phyloP scores from a whole-genome alignment of 2,888 invertebrate genomes.

The Cheilosia vulpina region DNA sequence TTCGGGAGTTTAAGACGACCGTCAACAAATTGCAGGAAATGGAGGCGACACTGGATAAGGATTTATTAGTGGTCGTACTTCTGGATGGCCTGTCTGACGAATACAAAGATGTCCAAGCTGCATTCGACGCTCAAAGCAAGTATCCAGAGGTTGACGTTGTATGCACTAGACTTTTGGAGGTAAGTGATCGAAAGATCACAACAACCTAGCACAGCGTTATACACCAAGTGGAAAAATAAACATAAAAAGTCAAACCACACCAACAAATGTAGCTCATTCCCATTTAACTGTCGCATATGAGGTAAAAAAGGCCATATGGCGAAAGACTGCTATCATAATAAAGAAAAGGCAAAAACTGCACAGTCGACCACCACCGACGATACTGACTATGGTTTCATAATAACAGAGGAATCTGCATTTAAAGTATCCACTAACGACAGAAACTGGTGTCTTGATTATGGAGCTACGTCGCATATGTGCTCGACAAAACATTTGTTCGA shows the following conservation, averaged over 20 bases:
- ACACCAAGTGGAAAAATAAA: conserved; percentile 5
- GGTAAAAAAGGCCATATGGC: no score
- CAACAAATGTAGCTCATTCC: conserved; percentile 10
- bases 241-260: neutral
- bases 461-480: conserved; percentile 29
- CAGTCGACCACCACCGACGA: neutral
- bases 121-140: no score
- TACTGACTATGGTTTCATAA: conserved; percentile 19
- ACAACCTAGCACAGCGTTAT: neutral
- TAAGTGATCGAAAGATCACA: no score
- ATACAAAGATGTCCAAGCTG: no score
- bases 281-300: conserved; percentile 16
- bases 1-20: no score
- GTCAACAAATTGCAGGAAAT: no score
- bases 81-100: no score
- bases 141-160: no score
- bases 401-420: conserved; percentile 24
- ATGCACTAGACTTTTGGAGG: no score
- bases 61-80: no score
- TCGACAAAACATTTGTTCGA: conserved; percentile 1
- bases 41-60: no score
- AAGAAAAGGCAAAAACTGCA: neutral
- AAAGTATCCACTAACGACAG: neutral
- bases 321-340: no score
- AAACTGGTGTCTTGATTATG: conserved; percentile 18